A percentile compares a stretch with the other conserved stretches of the same genome.
These are phyloP conservation scores for Rhyzopertha dominica DNA, from an alignment of 1,140 invertebrate species.

Conservation along the genomic window DNA sequence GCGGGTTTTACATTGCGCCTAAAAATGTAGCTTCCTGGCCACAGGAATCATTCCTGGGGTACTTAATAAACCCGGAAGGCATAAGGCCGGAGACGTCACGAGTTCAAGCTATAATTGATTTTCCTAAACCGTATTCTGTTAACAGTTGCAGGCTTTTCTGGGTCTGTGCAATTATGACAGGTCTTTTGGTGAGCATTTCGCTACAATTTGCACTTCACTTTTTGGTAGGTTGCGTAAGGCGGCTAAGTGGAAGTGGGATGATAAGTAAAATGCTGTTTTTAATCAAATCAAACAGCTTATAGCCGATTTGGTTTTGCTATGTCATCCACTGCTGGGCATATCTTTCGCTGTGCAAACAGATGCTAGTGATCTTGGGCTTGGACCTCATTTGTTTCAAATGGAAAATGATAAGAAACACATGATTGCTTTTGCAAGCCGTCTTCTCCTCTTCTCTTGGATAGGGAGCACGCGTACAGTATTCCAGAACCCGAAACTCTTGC, in stretches of 20 bases:
- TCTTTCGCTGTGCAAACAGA: slow-evolving; percentile 1
- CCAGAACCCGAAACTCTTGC: slow-evolving; percentile 8
- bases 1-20: slow-evolving; percentile 1
- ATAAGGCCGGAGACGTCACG: neutral
- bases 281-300: neutral
- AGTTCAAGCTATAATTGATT: neutral
- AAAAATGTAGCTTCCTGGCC: neutral
- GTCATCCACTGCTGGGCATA: neutral
- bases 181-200: neutral
- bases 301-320: neutral
- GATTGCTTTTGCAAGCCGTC: slow-evolving; percentile 3
- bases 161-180: slow-evolving; percentile 9
- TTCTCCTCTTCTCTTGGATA: neutral
- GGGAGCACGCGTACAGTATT: neutral
- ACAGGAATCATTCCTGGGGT: neutral
- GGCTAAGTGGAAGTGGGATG: slow-evolving; percentile 2
- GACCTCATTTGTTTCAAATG: neutral
- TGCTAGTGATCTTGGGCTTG: slow-evolving; percentile 1
- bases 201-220: neutral
- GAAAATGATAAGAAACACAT: slow-evolving; percentile 3
- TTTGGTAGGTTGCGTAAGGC: neutral
- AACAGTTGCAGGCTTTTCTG: slow-evolving; percentile 1
- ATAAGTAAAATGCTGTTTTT: neutral
- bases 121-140: neutral
- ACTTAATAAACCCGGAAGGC: neutral